Base-by-base conservation (phyloP, 2,888 invertebrate genomes). In the Erannis defoliaria region DNA sequence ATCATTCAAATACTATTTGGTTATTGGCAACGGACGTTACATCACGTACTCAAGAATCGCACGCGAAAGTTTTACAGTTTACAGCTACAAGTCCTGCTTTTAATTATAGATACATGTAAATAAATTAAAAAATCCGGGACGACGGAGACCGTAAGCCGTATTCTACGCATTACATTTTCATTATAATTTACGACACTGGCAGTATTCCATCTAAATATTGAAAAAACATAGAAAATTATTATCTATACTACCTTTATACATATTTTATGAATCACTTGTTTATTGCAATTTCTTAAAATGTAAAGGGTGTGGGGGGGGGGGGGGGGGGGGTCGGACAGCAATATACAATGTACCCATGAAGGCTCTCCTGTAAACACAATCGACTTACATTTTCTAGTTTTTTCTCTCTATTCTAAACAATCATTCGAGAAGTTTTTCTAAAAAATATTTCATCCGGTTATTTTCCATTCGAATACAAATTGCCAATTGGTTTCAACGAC, bases 191-290 rank as follows among this genome's bases (percentile, higher is more conserved):
- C 80, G 81, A 85, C 81, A 85, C 82, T 86, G 89, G 88, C 89
- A 89, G 86, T 89, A 88, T 82, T 84, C 83, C 76, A 87, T 88
- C 89, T 90, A 90, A 86, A 86, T 88, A 89, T 89, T 85, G 88
- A 90, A 88, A 67, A 89, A 89, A 88, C 84, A 89, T 86, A 88
- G 86, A 89, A 89, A 88, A 87, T 89, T 74, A 88, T 88, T 77
- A 82, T 88, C 85, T 88, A 86, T 78, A 73, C 89, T 91, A 90
- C 80, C 68, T 87, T 89, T 90, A 83, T 90, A 90, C 86, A 84
- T 51, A 62, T 42, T 50, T 42, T 49, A 53, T 85, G 88, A 89
- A 81, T 91, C 90, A 90, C 88, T 79, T 82, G 81, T 90, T 64
- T 91, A 92, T 91, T 92, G 91, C 90, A 76, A 82, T 84, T 74